A percentile compares a stretch with the other conserved stretches of the same genome.
These are phyloP conservation scores for Stenchaetothrips biformis DNA, from an alignment of 2,888 invertebrate species.

Conservation along the genomic window DNA sequence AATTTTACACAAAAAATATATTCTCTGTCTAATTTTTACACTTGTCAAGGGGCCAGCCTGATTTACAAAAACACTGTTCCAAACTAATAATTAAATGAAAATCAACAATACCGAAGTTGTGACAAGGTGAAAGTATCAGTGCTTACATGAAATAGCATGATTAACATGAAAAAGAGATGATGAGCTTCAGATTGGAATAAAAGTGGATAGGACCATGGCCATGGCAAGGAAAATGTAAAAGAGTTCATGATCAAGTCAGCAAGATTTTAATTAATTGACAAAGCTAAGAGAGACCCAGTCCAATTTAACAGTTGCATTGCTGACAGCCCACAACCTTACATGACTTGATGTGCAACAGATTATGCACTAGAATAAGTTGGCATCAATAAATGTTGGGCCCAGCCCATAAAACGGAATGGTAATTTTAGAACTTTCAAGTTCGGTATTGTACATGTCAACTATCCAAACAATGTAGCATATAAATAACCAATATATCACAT, in stretches of 20 bases:
- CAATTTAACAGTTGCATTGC: too few relatives aligned
- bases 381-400: not conserved
- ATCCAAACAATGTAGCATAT: not conserved
- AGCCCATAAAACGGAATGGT: not conserved
- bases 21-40: not conserved
- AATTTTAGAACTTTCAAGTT: not conserved
- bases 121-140: not conserved
- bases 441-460: not conserved
- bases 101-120: not conserved
- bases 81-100: not conserved
- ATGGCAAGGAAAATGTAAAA: not conserved
- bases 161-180: not conserved
- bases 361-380: not conserved
- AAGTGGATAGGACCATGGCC: not conserved
- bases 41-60: not conserved
- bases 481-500: constrained; percentile 11
- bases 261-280: not conserved
- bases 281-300: not conserved
- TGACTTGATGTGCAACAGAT: not conserved
- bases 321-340: too few relatives aligned
- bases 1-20: constrained; percentile 5
- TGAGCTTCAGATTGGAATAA: not conserved
- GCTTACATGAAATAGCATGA: not conserved
- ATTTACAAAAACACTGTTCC: not conserved
- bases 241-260: not conserved